Conservation (phyloP, 1,140 invertebrate species). For the Proctacanthus coquilletti region DNA sequence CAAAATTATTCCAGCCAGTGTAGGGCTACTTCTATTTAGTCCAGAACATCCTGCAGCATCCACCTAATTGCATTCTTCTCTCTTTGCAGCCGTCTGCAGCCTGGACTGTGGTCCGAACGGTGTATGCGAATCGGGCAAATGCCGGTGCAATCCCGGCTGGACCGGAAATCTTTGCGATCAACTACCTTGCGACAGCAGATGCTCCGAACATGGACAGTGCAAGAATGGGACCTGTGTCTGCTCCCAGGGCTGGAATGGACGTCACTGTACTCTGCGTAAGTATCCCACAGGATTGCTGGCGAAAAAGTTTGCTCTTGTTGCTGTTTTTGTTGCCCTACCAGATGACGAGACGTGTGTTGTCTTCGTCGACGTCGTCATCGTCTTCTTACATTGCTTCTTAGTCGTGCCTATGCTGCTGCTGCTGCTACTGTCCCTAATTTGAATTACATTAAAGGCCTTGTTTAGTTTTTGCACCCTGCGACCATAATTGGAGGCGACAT, state of each 20-base stretch:
- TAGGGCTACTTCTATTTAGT: neutral
- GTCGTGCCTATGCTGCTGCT: no score
- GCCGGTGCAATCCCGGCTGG: slow-evolving; percentile 82
- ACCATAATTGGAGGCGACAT: no score
- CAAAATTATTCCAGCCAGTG: no score
- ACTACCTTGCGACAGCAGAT: slow-evolving; percentile 75
- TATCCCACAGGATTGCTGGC: slow-evolving; percentile 24
- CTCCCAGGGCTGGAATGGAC: slow-evolving; percentile 92
- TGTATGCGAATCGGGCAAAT: slow-evolving; percentile 74
- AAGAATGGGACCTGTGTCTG: slow-evolving; percentile 95
- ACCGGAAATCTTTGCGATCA: slow-evolving; percentile 81
- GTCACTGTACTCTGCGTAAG: slow-evolving; percentile 90
- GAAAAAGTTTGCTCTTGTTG: no score
- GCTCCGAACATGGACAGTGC: slow-evolving; percentile 90
- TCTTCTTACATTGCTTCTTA: no score
- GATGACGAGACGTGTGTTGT: no score
- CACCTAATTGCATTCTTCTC: neutral
- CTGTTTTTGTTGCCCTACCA: no score
- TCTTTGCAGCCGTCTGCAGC: slow-evolving; percentile 62
- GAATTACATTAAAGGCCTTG: no score
- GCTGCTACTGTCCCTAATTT: no score
- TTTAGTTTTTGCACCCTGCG: no score
- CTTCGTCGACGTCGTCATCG: no score
- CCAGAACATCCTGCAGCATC: neutral
- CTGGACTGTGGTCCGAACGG: slow-evolving; percentile 84